Evolutionary conservation across 2,797 vertebrate genomes (phyloP), one percentile per base, ranked within the genome.

Genomic region (Gambusia yucatana): DNA sequence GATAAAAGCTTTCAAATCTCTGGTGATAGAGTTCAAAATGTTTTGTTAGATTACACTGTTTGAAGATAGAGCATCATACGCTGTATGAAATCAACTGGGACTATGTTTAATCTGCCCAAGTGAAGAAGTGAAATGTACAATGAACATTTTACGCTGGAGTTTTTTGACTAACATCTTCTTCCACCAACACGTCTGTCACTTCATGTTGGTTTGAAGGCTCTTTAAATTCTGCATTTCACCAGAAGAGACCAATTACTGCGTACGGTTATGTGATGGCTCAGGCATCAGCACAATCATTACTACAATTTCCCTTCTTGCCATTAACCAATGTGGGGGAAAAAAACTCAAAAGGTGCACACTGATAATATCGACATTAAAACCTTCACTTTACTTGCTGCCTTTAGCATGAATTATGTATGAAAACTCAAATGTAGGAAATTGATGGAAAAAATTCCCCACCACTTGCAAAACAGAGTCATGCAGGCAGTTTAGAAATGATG

Each of bases 281-380:
- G 87, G 81, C 84, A 89, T 94, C 92, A 87, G 90, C 92, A 87
- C 80, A 84, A 91, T 91, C 91, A 88, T 93, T 94, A 91, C 85
- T 89, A 81, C 86, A 83, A 86, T 93, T 91, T 88, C 87, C 88
- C 55, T 70, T 85, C 81, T 78, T 79, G 85, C 86, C 88, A 87
- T 92, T 88, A 90, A 84, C 77, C 87, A 63, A 33, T 63, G 69
- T 41, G n/a, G 22, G 47, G 84, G 33, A 33, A 85, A 85, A 77
- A 81, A 81, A 50, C 63, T 59, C 41, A 76, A 72, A 57, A 65
- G 72, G 48, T 80, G 81, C 71, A 76, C 57, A 61, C 70, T 74
- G n/a, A 80, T 48, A 20, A 70, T n/a, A 75, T 48, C 28, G 33
- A 77, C 69, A 59, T 81, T 25, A 52, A 81, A 43, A 57, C 25